Evolutionary conservation across 2,888 invertebrate genomes (phyloP).

Genomic region (Tenthredo notha): DNA sequence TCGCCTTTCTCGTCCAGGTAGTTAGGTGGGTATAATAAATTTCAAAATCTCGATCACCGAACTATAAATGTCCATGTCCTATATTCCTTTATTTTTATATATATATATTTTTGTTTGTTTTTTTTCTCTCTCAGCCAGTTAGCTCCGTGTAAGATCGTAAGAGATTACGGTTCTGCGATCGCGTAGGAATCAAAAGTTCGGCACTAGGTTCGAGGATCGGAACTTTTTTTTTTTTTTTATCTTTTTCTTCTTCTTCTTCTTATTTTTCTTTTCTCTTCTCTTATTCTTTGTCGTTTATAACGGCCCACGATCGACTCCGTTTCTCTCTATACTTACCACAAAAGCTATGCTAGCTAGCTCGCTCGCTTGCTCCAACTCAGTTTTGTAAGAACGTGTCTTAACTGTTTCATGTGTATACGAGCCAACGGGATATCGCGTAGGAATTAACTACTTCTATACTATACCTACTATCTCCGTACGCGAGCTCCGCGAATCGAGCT

Average conservation of each 20-base stretch:
- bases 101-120: too few species aligned
- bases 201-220: slow-evolving; percentile 17
- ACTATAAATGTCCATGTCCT: slow-evolving; percentile 4
- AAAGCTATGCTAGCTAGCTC: not conserved
- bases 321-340: slow-evolving; percentile 10
- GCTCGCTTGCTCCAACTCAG: slow-evolving; percentile 31
- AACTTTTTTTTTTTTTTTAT: not conserved
- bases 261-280: not conserved
- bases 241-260: not conserved
- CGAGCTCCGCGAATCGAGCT: slow-evolving; percentile 30
- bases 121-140: not conserved
- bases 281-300: slow-evolving; percentile 5
- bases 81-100: not conserved
- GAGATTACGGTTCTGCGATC: slow-evolving; percentile 39
- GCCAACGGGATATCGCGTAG: slow-evolving; percentile 51
- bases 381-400: slow-evolving; percentile 48
- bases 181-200: slow-evolving; percentile 5
- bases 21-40: slow-evolving; percentile 1
- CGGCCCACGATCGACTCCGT: not conserved
- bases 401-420: slow-evolving; percentile 51
- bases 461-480: slow-evolving; percentile 22
- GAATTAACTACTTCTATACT: slow-evolving; percentile 51
- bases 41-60: slow-evolving; percentile 25
- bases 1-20: slow-evolving; percentile 6
- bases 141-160: not conserved